Evolutionary conservation across 2,888 invertebrate genomes (phyloP).

Genomic region (Parascotia fuliginaria): DNA sequence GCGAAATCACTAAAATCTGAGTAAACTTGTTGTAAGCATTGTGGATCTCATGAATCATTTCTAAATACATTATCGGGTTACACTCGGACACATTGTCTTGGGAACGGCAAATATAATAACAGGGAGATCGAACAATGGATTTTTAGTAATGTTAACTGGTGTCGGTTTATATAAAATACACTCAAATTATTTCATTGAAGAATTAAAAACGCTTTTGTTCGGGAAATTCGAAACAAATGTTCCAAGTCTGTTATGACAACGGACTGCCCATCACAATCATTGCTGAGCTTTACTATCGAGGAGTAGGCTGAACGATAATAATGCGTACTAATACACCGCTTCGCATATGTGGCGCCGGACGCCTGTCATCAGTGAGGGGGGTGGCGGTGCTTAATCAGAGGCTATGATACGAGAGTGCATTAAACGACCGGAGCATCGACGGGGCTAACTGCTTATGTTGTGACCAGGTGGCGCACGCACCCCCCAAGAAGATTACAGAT

Average conservation of each 20-base stretch:
- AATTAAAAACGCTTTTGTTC: slow-evolving; percentile 74
- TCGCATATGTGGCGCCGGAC: slow-evolving; percentile 70
- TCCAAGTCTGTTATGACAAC: slow-evolving; percentile 58
- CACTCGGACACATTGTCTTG: slow-evolving; percentile 78
- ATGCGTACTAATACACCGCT: slow-evolving; percentile 77
- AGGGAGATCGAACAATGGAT: slow-evolving; percentile 80
- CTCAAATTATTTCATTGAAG: slow-evolving; percentile 76
- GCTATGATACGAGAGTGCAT: slow-evolving; percentile 84
- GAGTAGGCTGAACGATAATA: slow-evolving; percentile 60
- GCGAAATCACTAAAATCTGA: slow-evolving; percentile 49
- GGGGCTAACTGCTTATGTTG: slow-evolving; percentile 85
- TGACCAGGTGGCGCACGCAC: slow-evolving; percentile 90
- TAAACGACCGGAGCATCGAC: slow-evolving; percentile 80
- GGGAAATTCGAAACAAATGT: slow-evolving; percentile 68
- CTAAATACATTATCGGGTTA: slow-evolving; percentile 80
- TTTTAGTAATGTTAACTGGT: slow-evolving; percentile 76
- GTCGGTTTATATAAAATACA: slow-evolving; percentile 73
- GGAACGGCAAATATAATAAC: slow-evolving; percentile 67
- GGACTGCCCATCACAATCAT: slow-evolving; percentile 59
- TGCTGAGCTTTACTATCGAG: slow-evolving; percentile 70
- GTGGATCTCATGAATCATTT: slow-evolving; percentile 78
- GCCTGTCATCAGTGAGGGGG: slow-evolving; percentile 78
- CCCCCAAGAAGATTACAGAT: slow-evolving; percentile 94
- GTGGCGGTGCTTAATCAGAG: slow-evolving; percentile 84
- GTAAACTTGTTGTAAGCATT: slow-evolving; percentile 56